A percentile compares a stretch with the other conserved stretches of the same genome.
Conservation (phyloP, 2,888 invertebrate genomes). For the Gerosis bhagava region DNA sequence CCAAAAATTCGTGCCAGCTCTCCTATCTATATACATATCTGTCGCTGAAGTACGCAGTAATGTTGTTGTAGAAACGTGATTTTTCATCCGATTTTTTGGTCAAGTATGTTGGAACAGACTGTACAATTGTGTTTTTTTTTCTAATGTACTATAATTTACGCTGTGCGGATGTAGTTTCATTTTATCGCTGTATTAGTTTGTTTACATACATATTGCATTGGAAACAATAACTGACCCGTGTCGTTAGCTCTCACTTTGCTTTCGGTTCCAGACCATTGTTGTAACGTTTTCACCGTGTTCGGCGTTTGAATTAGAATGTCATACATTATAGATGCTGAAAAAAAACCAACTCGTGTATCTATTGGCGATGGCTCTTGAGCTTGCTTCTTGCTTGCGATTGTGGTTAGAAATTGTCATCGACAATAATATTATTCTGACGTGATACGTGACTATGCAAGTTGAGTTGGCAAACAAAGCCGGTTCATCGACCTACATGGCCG, state of each 20-base stretch:
- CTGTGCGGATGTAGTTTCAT: slow-evolving; percentile 8
- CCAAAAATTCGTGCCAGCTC: too few species aligned
- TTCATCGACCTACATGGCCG: slow-evolving; percentile 74
- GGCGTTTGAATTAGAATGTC: slow-evolving; percentile 31
- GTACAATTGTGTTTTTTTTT: too few species aligned
- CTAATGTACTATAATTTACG: slow-evolving; percentile 2
- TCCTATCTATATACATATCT: too few species aligned
- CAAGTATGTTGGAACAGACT: too few species aligned
- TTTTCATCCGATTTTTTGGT: too few species aligned
- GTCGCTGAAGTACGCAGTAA: too few species aligned
- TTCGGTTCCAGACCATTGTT: slow-evolving; percentile 55
- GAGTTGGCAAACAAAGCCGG: slow-evolving; percentile 81
- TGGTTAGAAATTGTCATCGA: slow-evolving; percentile 49
- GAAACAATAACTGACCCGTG: slow-evolving; percentile 36
- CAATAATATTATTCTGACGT: slow-evolving; percentile 59
- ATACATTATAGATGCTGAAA: too few species aligned
- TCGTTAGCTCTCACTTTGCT: slow-evolving; percentile 57
- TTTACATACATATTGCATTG: slow-evolving; percentile 23
- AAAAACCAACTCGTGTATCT: too few species aligned
- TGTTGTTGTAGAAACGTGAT: too few species aligned
- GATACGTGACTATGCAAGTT: slow-evolving; percentile 63
- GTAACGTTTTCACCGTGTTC: slow-evolving; percentile 50
- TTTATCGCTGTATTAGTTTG: slow-evolving; percentile 1
- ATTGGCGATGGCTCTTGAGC: too few species aligned
- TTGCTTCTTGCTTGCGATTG: too few species aligned